Evolutionary conservation across 2,113 vertebrate species (phyloP).

Genomic region (Orycteropus afer): DNA sequence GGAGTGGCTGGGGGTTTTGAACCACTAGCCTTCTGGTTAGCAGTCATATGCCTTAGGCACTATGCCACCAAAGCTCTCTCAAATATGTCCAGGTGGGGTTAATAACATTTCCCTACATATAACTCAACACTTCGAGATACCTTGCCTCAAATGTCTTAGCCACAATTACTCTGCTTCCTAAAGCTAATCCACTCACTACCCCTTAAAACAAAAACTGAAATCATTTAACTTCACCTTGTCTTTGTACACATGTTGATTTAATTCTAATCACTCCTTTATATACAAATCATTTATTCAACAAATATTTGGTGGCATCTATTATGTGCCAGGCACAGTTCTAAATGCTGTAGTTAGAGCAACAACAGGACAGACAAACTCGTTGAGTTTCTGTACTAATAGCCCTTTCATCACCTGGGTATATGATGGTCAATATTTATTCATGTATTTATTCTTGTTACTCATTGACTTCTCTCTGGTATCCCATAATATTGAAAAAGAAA

Average conservation of each 20-base stretch:
- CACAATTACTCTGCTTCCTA: not conserved
- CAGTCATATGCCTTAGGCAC: too few species aligned
- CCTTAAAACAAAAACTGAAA: not conserved
- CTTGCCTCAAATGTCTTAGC: not conserved
- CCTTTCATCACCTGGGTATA: not conserved
- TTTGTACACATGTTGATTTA: not conserved
- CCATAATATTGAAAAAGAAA: constrained; percentile 1
- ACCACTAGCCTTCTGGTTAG: too few species aligned
- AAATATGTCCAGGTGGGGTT: not conserved
- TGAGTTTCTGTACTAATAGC: not conserved
- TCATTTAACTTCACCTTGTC: not conserved
- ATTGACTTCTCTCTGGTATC: not conserved
- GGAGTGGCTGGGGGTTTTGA: too few species aligned
- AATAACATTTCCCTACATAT: not conserved
- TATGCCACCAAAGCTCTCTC: too few species aligned
- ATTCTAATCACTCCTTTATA: not conserved
- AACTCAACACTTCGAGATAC: not conserved
- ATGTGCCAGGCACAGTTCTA: not conserved
- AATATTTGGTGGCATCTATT: not conserved
- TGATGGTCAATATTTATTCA: not conserved
- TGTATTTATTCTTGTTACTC: not conserved
- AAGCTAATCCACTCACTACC: not conserved
- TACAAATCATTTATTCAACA: constrained; percentile 18
- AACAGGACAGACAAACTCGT: not conserved
- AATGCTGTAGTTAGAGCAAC: not conserved